These are phyloP conservation scores for Exocentrus adspersus DNA, from an alignment of 2,888 invertebrate genomes.

Conservation along the genomic window DNA sequence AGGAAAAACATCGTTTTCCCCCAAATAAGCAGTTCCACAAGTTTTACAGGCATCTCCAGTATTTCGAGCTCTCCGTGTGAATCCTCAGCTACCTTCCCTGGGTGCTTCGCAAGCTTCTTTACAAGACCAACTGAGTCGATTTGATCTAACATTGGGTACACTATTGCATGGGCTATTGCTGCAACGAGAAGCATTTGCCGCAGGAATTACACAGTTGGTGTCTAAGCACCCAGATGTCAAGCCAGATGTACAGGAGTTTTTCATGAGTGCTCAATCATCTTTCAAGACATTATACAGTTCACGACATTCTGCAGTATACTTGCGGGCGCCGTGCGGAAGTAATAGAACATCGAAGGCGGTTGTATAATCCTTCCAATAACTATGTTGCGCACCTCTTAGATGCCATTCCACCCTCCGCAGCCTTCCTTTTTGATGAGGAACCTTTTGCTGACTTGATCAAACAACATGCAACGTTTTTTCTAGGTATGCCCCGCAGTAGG, in stretches of 20 bases:
- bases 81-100: too few relatives aligned
- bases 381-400: not conserved
- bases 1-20: constrained; percentile 26
- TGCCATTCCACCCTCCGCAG: not conserved
- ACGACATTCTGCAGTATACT: constrained; percentile 33
- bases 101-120: too few relatives aligned
- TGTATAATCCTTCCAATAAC: constrained; percentile 17
- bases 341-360: constrained; percentile 31
- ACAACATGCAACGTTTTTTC: not conserved
- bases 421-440: not conserved
- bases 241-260: not conserved
- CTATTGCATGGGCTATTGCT: constrained; percentile 24
- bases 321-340: constrained; percentile 29
- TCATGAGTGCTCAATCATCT: constrained; percentile 15
- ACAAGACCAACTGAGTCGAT: too few relatives aligned
- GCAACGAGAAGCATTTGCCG: constrained; percentile 27
- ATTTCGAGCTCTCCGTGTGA: too few relatives aligned
- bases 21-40: constrained; percentile 27
- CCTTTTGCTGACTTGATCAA: not conserved
- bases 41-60: too few relatives aligned
- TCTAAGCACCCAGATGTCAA: not conserved
- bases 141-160: constrained; percentile 21
- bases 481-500: not conserved
- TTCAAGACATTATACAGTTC: constrained; percentile 27
- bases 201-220: constrained; percentile 14